Base-by-base conservation (phyloP, 2,797 vertebrate species). In the Carduelis carduelis region DNA sequence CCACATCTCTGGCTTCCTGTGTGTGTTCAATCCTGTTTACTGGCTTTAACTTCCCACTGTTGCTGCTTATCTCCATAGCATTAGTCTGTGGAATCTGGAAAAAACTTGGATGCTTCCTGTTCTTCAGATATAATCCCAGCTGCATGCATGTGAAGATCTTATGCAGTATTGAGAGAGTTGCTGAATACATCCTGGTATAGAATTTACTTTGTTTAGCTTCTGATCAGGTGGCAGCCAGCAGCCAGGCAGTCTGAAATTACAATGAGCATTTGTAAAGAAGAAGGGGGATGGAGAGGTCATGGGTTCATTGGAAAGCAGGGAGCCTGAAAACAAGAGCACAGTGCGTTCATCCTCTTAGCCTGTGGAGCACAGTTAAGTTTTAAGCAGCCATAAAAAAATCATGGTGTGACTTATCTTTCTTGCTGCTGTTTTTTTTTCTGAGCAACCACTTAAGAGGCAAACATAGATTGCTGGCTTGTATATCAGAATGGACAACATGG, bases 81-180 rank as follows among this genome's bases (percentile, higher is more conserved):
- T 43, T 24, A 49, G 16, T 37, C 47, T 80, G 37, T 57, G 43
- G 28, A 83, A 81, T 49, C 6, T 83, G 26, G 69, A 12, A 65
- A n/a, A 83, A 52, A 24, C 1, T 2, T n/a, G 26, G 55, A 35
- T 0, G 0, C 8, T 74, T 91, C 17, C 16, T 49, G 3, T 41
- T 21, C 41, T 70, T 84, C 32, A 78, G 28, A 61, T 19, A 44
- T 30, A 92, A 46, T 37, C 16, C 9, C 12, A 41, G 27, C 10
- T 43, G 44, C 16, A 24, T 19, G 5, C 1, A 0, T 0, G 1
- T 14, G 10, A 59, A 84, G 56, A 53, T 41, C 35, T 81, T 34
- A 23, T 23, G 47, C 24, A 71, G 24, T 15, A 8, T 0, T 77
- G 47, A 34, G 27, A 77, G 22, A 60, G 37, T 13, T 44, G 23